These are phyloP conservation scores for Phainopepla nitens DNA, from an alignment of 2,113 vertebrate species.

Conservation along the genomic window DNA sequence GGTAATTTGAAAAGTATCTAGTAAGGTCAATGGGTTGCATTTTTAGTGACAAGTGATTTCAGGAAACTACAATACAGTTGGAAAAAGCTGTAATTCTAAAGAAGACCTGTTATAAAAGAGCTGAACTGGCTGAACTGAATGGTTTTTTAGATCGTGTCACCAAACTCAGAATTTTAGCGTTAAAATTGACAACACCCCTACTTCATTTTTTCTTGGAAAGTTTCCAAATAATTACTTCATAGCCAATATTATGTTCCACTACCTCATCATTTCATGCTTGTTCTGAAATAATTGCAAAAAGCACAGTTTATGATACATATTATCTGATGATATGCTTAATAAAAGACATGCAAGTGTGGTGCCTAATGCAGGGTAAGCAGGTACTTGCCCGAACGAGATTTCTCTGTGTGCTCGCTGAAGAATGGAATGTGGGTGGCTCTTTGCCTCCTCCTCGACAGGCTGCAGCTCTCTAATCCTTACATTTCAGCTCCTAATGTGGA, in stretches of 20 bases:
- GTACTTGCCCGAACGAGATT: background rate
- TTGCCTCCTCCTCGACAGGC: background rate
- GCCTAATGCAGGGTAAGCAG: background rate
- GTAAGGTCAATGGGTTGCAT: background rate
- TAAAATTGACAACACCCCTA: background rate
- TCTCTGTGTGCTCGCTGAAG: background rate
- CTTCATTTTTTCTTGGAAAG: slow-evolving; percentile 7
- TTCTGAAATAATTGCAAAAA: slow-evolving; percentile 39
- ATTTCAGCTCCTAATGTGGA: background rate
- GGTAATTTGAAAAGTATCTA: background rate
- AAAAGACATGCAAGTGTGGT: background rate
- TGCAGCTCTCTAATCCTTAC: background rate
- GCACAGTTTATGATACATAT: background rate
- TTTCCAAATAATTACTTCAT: slow-evolving; percentile 32
- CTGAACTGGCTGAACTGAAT: background rate
- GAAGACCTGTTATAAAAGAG: background rate
- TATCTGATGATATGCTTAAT: slow-evolving; percentile 32
- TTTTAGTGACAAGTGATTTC: background rate
- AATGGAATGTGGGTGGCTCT: slow-evolving; percentile 5
- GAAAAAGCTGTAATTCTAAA: background rate
- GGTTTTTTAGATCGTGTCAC: background rate
- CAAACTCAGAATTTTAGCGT: background rate
- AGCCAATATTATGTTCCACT: slow-evolving; percentile 7
- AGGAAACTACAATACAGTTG: background rate
- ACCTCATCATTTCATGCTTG: background rate